Evolutionary conservation across 2,888 invertebrate genomes (phyloP).

Genomic region (Sinohyriopsis cumingii): DNA sequence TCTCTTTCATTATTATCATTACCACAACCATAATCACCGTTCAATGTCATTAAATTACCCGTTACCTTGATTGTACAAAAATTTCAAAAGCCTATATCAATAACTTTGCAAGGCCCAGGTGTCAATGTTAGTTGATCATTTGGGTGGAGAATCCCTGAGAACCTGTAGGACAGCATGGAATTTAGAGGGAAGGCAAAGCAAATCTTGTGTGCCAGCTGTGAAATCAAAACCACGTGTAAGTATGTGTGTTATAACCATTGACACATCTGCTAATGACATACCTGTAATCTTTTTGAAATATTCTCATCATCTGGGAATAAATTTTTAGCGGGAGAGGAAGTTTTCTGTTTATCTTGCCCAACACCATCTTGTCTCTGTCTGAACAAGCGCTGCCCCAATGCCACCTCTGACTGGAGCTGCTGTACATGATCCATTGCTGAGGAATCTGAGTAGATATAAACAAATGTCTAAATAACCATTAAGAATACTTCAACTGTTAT

Average conservation of each 20-base stretch:
- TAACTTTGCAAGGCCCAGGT: too few species aligned
- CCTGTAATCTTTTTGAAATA: slow-evolving; percentile 50
- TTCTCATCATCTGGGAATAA: slow-evolving; percentile 31
- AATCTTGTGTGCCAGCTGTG: slow-evolving; percentile 8
- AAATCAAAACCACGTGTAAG: not conserved
- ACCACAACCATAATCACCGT: too few species aligned
- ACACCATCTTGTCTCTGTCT: slow-evolving; percentile 40
- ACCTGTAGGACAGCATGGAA: not conserved
- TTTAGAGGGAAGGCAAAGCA: not conserved
- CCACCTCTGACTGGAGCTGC: slow-evolving; percentile 38
- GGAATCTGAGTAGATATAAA: slow-evolving; percentile 12
- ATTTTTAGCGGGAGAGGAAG: slow-evolving; percentile 18
- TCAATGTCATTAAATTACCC: too few species aligned
- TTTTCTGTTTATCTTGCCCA: slow-evolving; percentile 31
- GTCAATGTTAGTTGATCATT: too few species aligned
- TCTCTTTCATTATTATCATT: too few species aligned
- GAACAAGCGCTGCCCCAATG: slow-evolving; percentile 34
- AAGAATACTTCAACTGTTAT: too few species aligned
- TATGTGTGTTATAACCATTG: too few species aligned
- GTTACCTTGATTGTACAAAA: too few species aligned
- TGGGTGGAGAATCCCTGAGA: not conserved
- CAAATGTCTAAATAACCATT: too few species aligned
- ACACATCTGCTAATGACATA: slow-evolving; percentile 8
- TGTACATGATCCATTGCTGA: slow-evolving; percentile 29
- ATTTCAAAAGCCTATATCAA: too few species aligned